Evolutionary conservation across 2,797 vertebrate species (phyloP), one percentile per base, ranked within the genome.

Genomic region (Lagorchestes hirsutus): DNA sequence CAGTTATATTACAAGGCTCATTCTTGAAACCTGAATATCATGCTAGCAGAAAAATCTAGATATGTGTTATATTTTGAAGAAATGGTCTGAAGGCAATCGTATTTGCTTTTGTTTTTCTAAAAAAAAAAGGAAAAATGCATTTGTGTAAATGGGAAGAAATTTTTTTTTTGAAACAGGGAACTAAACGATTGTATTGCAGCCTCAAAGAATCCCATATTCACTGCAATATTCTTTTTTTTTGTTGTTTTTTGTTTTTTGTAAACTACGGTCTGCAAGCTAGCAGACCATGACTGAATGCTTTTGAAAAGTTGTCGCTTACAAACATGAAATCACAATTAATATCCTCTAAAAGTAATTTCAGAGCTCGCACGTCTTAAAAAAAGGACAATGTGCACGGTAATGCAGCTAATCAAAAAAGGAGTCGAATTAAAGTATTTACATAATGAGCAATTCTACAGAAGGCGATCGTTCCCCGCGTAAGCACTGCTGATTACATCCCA

Each of bases 401-500:
- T 99, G 99, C 98, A 99, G 99, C 99, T 99, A 99, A 99, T 99
- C 99, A 99, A 99, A 99, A 99, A 99, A 98, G 98, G 99, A 99
- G 98, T 98, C 98, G 99, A 99, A 99, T 99, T 97, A 99, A 99
- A 98, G 99, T 99, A 99, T 99, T 99, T 99, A 99, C 99, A 99
- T 98, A 99, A 99, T 99, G 98, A 99, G 99, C 99, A 99, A 99
- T 98, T 99, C 98, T 99, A 99, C 99, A 99, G 98, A 99, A 99
- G 98, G 98, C 98, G 98, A 98, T 99, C 99, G 99, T 87, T 99
- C 98, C 99, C 99, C 99, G 98, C 98, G 99, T 98, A 99, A 99
- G 98, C 99, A 99, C 99, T 98, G 99, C 98, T 99, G 99, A 99
- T 99, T 99, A 99, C 99, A 99, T 99, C 99, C 99, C 99, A 99